A percentile compares a stretch with the other conserved stretches of the same genome.
Conservation (phyloP, 1,140 invertebrate genomes). For the Drosophila auraria region DNA sequence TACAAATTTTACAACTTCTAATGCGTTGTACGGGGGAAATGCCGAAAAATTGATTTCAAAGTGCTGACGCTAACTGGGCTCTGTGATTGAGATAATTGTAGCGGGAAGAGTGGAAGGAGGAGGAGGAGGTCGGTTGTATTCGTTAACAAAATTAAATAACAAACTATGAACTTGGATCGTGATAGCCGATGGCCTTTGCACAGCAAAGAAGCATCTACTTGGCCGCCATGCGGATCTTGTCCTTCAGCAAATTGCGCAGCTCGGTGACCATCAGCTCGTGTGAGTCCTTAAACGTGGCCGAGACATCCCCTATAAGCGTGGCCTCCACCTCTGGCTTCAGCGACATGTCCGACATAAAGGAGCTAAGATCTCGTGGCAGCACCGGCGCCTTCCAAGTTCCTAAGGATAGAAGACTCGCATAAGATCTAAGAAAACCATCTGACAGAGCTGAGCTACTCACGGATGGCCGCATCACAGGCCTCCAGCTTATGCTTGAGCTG, state of each 20-base stretch:
- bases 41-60: slow-evolving; percentile 44
- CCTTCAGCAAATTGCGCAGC: slow-evolving; percentile 77
- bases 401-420: slow-evolving; percentile 6
- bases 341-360: slow-evolving; percentile 83
- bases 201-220: slow-evolving; percentile 70
- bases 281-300: slow-evolving; percentile 79
- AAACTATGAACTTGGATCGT: slow-evolving; percentile 59
- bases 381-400: slow-evolving; percentile 75
- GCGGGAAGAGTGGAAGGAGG: slow-evolving; percentile 1
- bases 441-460: slow-evolving; percentile 44
- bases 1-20: slow-evolving; percentile 58
- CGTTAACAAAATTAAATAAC: slow-evolving; percentile 80
- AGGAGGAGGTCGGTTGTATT: slow-evolving; percentile 18
- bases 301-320: slow-evolving; percentile 76
- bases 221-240: slow-evolving; percentile 82
- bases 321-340: slow-evolving; percentile 80
- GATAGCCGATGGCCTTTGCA: slow-evolving; percentile 58
- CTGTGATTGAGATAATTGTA: slow-evolving; percentile 27
- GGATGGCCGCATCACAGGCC: slow-evolving; percentile 68
- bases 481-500: slow-evolving; percentile 79
- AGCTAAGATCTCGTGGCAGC: slow-evolving; percentile 70
- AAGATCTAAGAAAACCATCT: neutral
- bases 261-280: slow-evolving; percentile 83
- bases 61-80: slow-evolving; percentile 19
- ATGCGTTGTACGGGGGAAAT: slow-evolving; percentile 58